Evolutionary conservation across 2,888 invertebrate genomes (phyloP).

Genomic region (Aphodius granarius): DNA sequence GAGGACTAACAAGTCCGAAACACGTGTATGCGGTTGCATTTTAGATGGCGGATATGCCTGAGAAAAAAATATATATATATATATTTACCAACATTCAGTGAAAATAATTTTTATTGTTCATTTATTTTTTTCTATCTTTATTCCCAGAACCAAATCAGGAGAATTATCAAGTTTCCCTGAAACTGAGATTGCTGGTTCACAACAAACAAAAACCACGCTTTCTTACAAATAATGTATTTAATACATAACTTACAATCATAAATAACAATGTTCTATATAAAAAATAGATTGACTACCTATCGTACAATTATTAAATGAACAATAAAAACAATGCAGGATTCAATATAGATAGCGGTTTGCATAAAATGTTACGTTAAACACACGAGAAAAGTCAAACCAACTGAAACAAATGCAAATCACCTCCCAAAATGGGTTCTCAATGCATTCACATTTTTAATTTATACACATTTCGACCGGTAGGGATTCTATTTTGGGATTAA

Average conservation of each 20-base stretch:
- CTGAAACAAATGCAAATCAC: constrained; percentile 1
- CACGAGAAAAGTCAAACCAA: neutral
- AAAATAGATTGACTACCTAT: neutral
- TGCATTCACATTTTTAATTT: neutral
- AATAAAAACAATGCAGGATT: constrained; percentile 6
- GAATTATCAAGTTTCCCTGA: no score
- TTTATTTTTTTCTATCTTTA: neutral
- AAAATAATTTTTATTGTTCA: constrained; percentile 9
- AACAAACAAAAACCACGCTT: neutral
- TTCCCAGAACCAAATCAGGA: no score
- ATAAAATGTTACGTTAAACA: neutral
- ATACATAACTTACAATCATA: constrained; percentile 11
- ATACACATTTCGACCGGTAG: neutral
- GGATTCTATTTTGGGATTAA: neutral
- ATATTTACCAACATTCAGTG: no score
- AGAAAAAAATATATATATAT: no score
- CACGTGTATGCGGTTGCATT: no score
- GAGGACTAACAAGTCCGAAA: no score
- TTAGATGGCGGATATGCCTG: no score
- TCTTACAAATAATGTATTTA: constrained; percentile 6
- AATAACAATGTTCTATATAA: neutral
- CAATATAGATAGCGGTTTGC: constrained; percentile 10
- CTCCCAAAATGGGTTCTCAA: neutral
- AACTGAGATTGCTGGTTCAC: no score
- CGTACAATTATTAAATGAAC: constrained; percentile 11